phyloP scores from a whole-genome alignment of 2,797 vertebrate species.

The Syndactyla subalaris region DNA sequence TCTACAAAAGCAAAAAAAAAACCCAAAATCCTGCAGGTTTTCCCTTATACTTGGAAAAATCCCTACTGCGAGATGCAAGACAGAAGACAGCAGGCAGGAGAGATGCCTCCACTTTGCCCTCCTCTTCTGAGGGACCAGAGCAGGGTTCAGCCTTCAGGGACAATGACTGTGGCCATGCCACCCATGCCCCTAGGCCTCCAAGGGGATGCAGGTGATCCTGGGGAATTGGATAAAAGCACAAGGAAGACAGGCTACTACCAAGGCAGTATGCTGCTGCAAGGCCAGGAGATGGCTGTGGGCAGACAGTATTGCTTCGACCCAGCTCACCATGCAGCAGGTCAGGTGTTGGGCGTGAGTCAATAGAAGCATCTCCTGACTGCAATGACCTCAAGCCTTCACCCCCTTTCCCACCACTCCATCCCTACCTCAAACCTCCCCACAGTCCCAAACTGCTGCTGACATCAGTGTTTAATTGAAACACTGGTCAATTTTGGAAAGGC shows the following conservation, averaged over 20 bases:
- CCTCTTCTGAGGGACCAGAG: accelerated
- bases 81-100: background rate
- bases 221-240: background rate
- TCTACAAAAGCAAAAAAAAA: background rate
- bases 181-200: background rate
- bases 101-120: background rate
- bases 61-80: background rate
- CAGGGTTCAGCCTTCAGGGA: background rate
- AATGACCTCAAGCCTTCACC: background rate
- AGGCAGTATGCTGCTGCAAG: accelerated
- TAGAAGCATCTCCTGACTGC: background rate
- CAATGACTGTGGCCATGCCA: accelerated
- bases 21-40: background rate
- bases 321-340: accelerated
- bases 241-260: background rate
- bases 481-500: background rate
- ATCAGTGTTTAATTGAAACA: background rate
- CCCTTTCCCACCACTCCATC: background rate
- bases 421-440: background rate
- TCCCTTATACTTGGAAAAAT: background rate
- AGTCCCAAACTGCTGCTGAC: background rate
- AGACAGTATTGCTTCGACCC: background rate
- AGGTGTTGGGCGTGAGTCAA: accelerated
- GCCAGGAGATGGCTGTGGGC: accelerated
- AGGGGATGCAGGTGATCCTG: background rate